Evolutionary conservation across 1,140 invertebrate species (phyloP).

Genomic region (Drosophila neocordata): DNA sequence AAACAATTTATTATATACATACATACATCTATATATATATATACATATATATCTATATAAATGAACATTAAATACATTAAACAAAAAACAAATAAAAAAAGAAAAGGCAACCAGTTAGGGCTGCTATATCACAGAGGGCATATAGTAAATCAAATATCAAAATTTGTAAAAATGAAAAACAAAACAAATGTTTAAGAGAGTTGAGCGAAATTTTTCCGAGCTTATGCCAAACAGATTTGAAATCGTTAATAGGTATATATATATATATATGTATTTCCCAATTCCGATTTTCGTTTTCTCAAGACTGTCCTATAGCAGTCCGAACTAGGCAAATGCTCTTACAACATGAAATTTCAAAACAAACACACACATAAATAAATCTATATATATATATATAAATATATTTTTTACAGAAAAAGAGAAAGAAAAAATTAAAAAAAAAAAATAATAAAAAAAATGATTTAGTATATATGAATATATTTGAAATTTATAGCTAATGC

Average conservation of each 20-base stretch:
- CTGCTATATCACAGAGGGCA: constrained; percentile 46
- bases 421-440: constrained; percentile 1
- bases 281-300: not conserved
- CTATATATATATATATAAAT: constrained; percentile 28
- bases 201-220: not conserved
- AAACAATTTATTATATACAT: constrained; percentile 66
- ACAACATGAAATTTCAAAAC: constrained; percentile 17
- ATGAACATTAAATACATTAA: constrained; percentile 24
- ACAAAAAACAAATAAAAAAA: constrained; percentile 34
- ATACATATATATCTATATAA: not conserved
- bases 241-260: constrained; percentile 21
- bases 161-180: constrained; percentile 27
- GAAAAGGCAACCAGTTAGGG: constrained; percentile 53
- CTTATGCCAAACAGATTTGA: constrained; percentile 41
- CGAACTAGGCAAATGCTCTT: constrained; percentile 36
- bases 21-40: constrained; percentile 12
- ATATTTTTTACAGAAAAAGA: not conserved
- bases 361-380: constrained; percentile 21
- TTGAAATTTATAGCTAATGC: constrained; percentile 67
- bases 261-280: too few species aligned
- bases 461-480: constrained; percentile 56
- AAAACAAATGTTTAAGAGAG: constrained; percentile 11
- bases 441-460: constrained; percentile 30
- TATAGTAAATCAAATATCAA: constrained; percentile 17
- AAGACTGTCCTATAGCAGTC: constrained; percentile 46